Conservation (phyloP, 2,113 vertebrate species). For the Megaleporinus macrocephalus region DNA sequence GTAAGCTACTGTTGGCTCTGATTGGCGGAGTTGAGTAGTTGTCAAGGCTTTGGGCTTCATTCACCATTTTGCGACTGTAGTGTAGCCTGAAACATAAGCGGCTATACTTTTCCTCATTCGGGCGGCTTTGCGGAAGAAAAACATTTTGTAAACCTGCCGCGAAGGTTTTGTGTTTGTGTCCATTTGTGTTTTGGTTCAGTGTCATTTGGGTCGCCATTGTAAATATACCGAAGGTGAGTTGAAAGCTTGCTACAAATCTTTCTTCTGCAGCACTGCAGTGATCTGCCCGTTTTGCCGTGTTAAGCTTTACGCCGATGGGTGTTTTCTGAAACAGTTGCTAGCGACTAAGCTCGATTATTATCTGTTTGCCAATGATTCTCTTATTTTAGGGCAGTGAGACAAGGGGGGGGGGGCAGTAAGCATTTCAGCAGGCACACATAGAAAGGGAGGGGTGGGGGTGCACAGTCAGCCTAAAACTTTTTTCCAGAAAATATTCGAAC, state of each 20-base stretch:
- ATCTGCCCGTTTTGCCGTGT: constrained; percentile 62
- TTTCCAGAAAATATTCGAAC: constrained; percentile 52
- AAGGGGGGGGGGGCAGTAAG: constrained; percentile 25
- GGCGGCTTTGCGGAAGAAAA: constrained; percentile 77
- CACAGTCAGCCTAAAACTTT: constrained; percentile 75
- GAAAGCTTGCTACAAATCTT: constrained; percentile 66
- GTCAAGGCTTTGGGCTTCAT: constrained; percentile 90
- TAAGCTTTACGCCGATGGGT: constrained; percentile 58
- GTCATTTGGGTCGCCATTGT: constrained; percentile 44
- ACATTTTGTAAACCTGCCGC: constrained; percentile 62
- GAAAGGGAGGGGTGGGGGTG: constrained; percentile 72
- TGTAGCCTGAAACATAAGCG: constrained; percentile 81
- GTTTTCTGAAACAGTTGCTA: constrained; percentile 59
- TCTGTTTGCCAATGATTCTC: neutral
- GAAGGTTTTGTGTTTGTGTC: constrained; percentile 63
- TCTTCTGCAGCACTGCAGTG: constrained; percentile 75
- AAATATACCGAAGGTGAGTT: constrained; percentile 73
- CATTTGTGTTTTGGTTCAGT: constrained; percentile 58
- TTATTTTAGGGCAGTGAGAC: constrained; percentile 22
- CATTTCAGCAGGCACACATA: constrained; percentile 51
- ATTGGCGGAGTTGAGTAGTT: constrained; percentile 86
- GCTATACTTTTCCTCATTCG: constrained; percentile 77
- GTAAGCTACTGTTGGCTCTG: constrained; percentile 68
- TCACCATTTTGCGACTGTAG: constrained; percentile 99
- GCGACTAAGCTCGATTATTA: neutral